Base-by-base conservation (phyloP, 2,797 vertebrate genomes). In the Pelobates cultripes region DNA sequence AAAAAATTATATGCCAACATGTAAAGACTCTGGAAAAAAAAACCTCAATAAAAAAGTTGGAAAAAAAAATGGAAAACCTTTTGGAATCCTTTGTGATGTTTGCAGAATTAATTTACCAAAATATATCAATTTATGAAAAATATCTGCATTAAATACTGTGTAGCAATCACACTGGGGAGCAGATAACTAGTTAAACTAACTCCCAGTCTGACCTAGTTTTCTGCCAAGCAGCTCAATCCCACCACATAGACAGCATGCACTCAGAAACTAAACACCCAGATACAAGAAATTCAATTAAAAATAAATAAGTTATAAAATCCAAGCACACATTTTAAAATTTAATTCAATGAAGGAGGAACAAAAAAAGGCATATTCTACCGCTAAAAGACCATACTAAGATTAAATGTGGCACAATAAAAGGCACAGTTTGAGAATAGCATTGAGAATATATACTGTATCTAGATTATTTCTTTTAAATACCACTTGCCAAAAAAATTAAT, bases 301-400 rank as follows among this genome's bases (percentile, higher is more conserved):
- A 83, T 83, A 78, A 83, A 83, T 83, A 79, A 83, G 67, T 79
- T 73, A 83, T 83, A 83, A 43, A 53, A 64, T 73, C 70, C 66
- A 75, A 83, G 75, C 76, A 70, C 75, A 43, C 69, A 74, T 79
- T 83, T 83, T 75, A 79, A 83, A 83, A 70, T 79, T 79, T 79
- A 1, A 83, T 79, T 71, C 70, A 12, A 14, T 7, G 61, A 64
- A 40, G 10, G 28, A 64, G 10, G 47, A 64, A 64, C n/a, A n/a
- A 40, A 28, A 3, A 28, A 43, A 66, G 45, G 13, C 73, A 66
- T 17, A 44, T 28, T 9, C 57, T 63, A 42, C 42, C 63, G 55
- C 41, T 60, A 15, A 4, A 14, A 13, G 68, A 14, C 40, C 43
- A 12, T 6, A 68, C 3, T n/a, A 17, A 71, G 51, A n/a, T 3